These are phyloP conservation scores for Anguilla megastoma DNA, from an alignment of 2,797 vertebrate genomes.

Conservation along the genomic window DNA sequence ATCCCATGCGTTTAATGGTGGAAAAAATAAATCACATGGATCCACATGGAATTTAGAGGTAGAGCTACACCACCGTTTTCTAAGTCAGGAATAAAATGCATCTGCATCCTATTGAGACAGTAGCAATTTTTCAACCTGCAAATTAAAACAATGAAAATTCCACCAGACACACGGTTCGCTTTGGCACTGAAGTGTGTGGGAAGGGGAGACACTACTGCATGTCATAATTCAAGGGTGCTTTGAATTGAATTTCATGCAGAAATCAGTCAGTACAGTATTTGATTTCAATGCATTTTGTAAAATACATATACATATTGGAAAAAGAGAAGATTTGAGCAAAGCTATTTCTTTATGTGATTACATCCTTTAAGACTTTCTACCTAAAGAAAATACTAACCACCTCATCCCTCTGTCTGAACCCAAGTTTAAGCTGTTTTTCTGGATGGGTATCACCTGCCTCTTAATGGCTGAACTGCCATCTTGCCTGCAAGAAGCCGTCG, in stretches of 20 bases:
- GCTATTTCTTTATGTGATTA: not conserved
- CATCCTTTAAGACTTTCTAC: not conserved
- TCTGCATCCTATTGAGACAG: slow-evolving; percentile 24
- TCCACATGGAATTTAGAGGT: slow-evolving; percentile 3
- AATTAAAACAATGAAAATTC: slow-evolving; percentile 3
- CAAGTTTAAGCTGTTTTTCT: not conserved
- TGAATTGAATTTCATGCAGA: not conserved
- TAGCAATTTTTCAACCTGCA: slow-evolving; percentile 25
- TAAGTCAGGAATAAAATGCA: slow-evolving; percentile 19
- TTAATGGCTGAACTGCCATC: not conserved
- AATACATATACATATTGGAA: not conserved
- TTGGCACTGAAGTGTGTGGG: not conserved
- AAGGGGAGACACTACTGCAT: not conserved
- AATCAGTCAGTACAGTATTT: not conserved
- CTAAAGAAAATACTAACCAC: not conserved
- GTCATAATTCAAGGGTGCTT: slow-evolving; percentile 4
- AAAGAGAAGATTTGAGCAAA: not conserved
- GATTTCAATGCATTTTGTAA: not conserved
- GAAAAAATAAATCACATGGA: slow-evolving; percentile 7
- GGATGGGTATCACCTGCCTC: not conserved
- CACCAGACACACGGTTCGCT: not conserved
- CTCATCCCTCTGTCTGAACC: not conserved
- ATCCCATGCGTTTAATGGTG: slow-evolving; percentile 16
- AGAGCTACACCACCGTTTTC: not conserved
- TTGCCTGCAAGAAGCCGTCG: not conserved